Percentiles rank a stretch among this genome's conserved stretches.
These are phyloP conservation scores for Lottia scabra DNA, from an alignment of 2,888 invertebrate genomes.

Conservation along the genomic window DNA sequence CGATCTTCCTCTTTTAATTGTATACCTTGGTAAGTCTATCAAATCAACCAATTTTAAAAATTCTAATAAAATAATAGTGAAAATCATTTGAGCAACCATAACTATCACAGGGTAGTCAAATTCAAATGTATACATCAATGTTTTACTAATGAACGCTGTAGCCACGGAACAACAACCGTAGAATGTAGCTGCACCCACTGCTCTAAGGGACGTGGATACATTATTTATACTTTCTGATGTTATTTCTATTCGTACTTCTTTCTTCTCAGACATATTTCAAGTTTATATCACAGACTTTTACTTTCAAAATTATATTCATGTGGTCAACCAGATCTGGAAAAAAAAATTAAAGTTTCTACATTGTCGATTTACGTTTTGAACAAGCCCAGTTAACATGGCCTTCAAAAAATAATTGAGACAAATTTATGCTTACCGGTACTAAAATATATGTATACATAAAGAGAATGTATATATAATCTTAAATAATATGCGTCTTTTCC, in stretches of 20 bases:
- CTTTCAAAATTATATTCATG: too few species aligned
- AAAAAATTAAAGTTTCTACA: too few species aligned
- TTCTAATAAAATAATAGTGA: conserved; percentile 69
- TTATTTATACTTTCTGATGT: conserved; percentile 7
- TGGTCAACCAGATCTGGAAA: too few species aligned
- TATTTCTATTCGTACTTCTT: conserved; percentile 10
- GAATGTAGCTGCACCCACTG: conserved; percentile 63
- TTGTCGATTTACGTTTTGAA: too few species aligned
- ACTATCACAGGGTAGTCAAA: conserved; percentile 73
- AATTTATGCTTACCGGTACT: too few species aligned
- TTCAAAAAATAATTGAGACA: too few species aligned
- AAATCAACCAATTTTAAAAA: conserved; percentile 52
- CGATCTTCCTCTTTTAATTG: conserved; percentile 66
- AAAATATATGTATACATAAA: too few species aligned
- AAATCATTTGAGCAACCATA: conserved; percentile 71
- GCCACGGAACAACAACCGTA: conserved; percentile 69
- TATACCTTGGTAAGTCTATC: conserved; percentile 65
- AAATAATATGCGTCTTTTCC: too few species aligned
- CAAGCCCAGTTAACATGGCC: too few species aligned
- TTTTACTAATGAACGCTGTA: conserved; percentile 70
- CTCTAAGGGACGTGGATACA: conserved; percentile 34
- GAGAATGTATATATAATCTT: too few species aligned
- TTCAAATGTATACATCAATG: conserved; percentile 65
- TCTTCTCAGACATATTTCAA: not conserved
- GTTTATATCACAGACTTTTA: too few species aligned